These are phyloP conservation scores for Lamellibrachia columna DNA, from an alignment of 2,888 invertebrate genomes.

Conservation along the genomic window DNA sequence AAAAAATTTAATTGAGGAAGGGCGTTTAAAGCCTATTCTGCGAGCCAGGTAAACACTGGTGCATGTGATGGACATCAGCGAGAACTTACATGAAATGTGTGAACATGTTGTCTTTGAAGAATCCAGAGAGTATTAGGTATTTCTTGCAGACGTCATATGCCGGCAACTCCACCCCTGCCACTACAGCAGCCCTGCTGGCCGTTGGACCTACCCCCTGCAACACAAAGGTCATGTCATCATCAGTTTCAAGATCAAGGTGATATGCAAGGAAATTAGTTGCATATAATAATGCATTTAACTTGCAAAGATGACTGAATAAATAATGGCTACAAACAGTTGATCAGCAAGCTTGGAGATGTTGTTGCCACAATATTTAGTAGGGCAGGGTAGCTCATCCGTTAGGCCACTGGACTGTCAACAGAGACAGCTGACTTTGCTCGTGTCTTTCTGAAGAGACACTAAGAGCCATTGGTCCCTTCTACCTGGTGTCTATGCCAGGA, in stretches of 20 bases:
- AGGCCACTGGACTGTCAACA: too few species aligned
- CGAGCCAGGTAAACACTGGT: not conserved
- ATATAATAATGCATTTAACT: not conserved
- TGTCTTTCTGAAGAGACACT: too few species aligned
- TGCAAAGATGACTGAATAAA: not conserved
- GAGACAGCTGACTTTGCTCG: too few species aligned
- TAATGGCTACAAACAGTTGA: not conserved
- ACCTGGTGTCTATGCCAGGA: too few species aligned
- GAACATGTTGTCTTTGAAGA: conserved; percentile 80
- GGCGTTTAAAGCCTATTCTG: too few species aligned
- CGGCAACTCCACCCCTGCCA: conserved; percentile 93
- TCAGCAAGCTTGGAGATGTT: too few species aligned
- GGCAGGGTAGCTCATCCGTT: too few species aligned
- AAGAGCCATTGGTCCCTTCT: too few species aligned
- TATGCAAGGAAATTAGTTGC: not conserved
- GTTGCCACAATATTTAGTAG: too few species aligned
- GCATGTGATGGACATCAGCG: not conserved
- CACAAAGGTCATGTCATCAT: conserved; percentile 17
- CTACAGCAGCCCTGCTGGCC: conserved; percentile 90
- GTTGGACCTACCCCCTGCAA: conserved; percentile 88
- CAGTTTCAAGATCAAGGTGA: not conserved
- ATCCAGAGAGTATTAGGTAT: conserved; percentile 71
- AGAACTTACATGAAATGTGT: conserved; percentile 84
- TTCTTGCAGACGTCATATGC: conserved; percentile 91
- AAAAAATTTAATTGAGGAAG: too few species aligned